These are phyloP conservation scores for Alexandromys fortis DNA, from an alignment of 2,113 vertebrate species.

Conservation along the genomic window DNA sequence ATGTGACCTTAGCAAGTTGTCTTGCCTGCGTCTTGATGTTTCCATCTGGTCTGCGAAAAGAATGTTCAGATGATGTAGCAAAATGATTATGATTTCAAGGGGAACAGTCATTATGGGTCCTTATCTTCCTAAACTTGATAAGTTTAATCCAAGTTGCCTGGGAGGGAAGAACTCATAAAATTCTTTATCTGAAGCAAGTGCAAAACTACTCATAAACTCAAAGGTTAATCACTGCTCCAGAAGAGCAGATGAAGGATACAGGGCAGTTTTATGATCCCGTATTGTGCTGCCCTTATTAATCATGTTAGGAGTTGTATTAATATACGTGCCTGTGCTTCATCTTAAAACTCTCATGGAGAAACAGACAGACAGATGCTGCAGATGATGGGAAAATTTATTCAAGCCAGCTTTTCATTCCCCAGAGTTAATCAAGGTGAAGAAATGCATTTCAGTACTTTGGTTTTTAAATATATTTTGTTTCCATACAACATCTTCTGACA, in stretches of 20 bases:
- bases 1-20: slow-evolving; percentile 87
- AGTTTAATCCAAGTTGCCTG: slow-evolving; percentile 89
- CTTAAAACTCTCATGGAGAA: slow-evolving; percentile 79
- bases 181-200: slow-evolving; percentile 87
- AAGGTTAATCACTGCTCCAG: slow-evolving; percentile 89
- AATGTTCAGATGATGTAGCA: slow-evolving; percentile 77
- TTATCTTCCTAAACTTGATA: slow-evolving; percentile 83
- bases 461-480: not conserved
- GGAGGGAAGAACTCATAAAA: slow-evolving; percentile 88
- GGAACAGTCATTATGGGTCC: slow-evolving; percentile 81
- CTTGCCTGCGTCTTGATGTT: slow-evolving; percentile 83
- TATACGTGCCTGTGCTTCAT: slow-evolving; percentile 78
- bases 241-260: slow-evolving; percentile 87
- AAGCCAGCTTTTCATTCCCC: not conserved
- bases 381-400: not conserved
- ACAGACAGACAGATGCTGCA: slow-evolving; percentile 76
- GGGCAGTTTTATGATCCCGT: slow-evolving; percentile 85
- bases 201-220: slow-evolving; percentile 90
- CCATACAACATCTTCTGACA: not conserved
- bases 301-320: slow-evolving; percentile 79
- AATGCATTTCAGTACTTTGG: not conserved
- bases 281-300: slow-evolving; percentile 86
- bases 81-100: slow-evolving; percentile 82
- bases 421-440: not conserved
- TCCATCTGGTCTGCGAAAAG: slow-evolving; percentile 83